Percentiles rank a stretch among this genome's conserved stretches.
Evolutionary conservation across 2,888 invertebrate species (phyloP).

Genomic region (Chironomus tentans): DNA sequence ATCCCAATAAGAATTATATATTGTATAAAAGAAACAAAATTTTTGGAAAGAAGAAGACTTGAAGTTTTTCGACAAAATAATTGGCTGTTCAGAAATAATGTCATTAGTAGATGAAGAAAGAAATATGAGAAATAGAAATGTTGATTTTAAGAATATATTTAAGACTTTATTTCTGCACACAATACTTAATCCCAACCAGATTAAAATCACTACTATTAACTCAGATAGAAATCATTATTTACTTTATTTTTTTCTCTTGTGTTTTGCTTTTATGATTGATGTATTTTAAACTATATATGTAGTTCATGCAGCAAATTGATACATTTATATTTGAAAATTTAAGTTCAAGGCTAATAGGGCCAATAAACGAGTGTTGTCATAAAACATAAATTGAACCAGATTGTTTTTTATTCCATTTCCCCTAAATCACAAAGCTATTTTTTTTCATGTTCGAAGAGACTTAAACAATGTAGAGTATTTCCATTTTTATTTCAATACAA

Average conservation of each 20-base stretch:
- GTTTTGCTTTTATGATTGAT: too few species aligned
- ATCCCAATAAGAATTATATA: too few species aligned
- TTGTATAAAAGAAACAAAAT: background rate
- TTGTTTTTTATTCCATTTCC: background rate
- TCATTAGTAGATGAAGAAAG: background rate
- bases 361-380: background rate
- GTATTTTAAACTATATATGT: too few species aligned
- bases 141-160: background rate
- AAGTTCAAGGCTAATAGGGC: slow-evolving; percentile 20
- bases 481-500: too few species aligned
- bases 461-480: too few species aligned
- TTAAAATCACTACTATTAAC: too few species aligned
- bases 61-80: background rate
- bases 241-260: too few species aligned
- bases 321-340: background rate
- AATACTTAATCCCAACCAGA: background rate
- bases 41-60: background rate
- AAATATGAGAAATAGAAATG: background rate
- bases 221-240: too few species aligned
- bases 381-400: background rate
- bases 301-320: background rate
- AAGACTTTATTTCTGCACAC: background rate
- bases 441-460: too few species aligned
- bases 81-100: slow-evolving; percentile 25
- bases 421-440: background rate